Conservation (phyloP, 2,797 vertebrate genomes). For the Rhabdomys pumilio region DNA sequence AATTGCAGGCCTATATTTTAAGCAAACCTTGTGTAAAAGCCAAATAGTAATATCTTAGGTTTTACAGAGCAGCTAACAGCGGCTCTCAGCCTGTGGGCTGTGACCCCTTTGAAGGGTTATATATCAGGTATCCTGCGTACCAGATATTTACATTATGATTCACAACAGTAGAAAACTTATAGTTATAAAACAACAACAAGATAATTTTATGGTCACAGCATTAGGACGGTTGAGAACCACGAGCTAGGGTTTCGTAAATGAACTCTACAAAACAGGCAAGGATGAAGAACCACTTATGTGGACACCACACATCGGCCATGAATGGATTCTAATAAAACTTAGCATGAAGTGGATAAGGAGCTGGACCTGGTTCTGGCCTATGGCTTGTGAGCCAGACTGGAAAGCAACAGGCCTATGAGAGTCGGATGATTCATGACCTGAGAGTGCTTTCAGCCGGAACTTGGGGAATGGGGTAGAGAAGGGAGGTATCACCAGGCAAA, state of each 20-base stretch:
- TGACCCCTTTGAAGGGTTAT: not conserved
- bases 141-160: not conserved
- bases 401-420: slow-evolving; percentile 40
- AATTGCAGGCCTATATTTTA: slow-evolving; percentile 52
- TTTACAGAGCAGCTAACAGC: not conserved
- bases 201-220: not conserved
- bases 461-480: not conserved
- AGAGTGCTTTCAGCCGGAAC: slow-evolving; percentile 8
- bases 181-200: not conserved
- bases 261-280: not conserved
- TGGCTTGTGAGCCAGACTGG: not conserved
- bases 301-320: not conserved
- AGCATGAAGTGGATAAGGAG: not conserved
- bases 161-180: not conserved
- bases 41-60: not conserved
- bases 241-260: not conserved
- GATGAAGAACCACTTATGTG: not conserved
- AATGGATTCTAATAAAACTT: not conserved
- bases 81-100: not conserved
- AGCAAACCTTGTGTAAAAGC: slow-evolving; percentile 31
- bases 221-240: not conserved
- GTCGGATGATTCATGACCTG: not conserved
- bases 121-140: not conserved
- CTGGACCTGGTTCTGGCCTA: not conserved
- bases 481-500: not conserved